Evolutionary conservation across 2,113 vertebrate genomes (phyloP), one percentile per base, ranked within the genome.

Genomic region (Phaethon lepturus): DNA sequence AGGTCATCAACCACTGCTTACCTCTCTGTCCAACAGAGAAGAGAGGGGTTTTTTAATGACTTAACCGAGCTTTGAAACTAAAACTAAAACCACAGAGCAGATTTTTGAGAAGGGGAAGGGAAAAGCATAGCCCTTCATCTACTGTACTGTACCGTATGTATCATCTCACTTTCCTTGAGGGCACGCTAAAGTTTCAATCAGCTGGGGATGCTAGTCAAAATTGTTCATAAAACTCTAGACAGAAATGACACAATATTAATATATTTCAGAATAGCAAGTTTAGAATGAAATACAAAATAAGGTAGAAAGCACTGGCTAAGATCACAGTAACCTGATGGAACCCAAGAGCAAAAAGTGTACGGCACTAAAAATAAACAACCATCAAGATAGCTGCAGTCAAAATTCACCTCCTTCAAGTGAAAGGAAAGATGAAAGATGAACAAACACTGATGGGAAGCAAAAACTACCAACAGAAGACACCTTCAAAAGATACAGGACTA

Each of bases 271-370:
- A 68, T 3, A 62, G 47, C 53, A 69, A 59, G 44, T 71, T 49
- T 22, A 75, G 31, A 82, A 95, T 42, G 7, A 92, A 94, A 95
- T 76, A 33, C 55, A 95, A 93, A 97, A 79, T 19, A 88, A 88
- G 56, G 40, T 23, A 67, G 38, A 80, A 87, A 78, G 42, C 42
- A 62, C 40, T 35, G 60, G 87, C 82, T 67, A 71, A 89, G 66
- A 88, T 67, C 73, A 74, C 58, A 45, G 11, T 44, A 89, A 75
- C 42, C 26, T 66, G 24, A 56, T 24, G 26, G 62, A 91, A 91
- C 50, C 28, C 75, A 87, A 56, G 58, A 69, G 76, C 47, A 92
- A 91, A 66, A 91, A 94, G 71, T 6, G 5, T 14, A 33, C 26
- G 81, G 44, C 53, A 56, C 79, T 67, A 75, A 49, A 72, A 17